Percentiles rank a stretch among this genome's conserved stretches.
Evolutionary conservation across 2,888 invertebrate genomes (phyloP).

Genomic region (Glaucopsyche alexis): DNA sequence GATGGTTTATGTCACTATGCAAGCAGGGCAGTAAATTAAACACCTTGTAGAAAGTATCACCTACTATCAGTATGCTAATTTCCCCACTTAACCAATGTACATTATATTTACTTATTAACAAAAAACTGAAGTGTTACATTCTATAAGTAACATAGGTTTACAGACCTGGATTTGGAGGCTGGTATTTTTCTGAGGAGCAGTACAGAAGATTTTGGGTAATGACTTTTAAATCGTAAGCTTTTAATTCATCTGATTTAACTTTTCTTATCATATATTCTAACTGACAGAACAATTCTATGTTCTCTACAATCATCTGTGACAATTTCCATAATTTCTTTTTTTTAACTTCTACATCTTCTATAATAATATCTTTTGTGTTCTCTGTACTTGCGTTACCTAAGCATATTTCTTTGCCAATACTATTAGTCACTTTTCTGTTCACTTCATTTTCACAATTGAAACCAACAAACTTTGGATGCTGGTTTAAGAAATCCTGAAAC

Average conservation of each 20-base stretch:
- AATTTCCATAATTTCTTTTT: conserved; percentile 26
- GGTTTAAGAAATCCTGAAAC: conserved; percentile 9
- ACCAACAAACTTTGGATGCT: neutral
- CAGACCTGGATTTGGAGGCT: neutral
- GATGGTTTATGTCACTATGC: too few species aligned
- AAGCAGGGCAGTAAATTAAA: too few species aligned
- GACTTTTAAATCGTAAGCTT: conserved; percentile 34
- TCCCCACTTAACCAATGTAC: too few species aligned
- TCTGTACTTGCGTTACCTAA: neutral
- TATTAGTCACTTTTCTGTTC: neutral
- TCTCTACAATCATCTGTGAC: conserved; percentile 30
- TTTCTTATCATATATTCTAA: conserved; percentile 34
- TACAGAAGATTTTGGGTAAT: conserved; percentile 33
- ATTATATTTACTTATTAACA: too few species aligned
- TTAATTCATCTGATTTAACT: conserved; percentile 27
- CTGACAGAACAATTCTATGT: conserved; percentile 33
- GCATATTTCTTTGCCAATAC: conserved; percentile 7
- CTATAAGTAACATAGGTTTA: neutral
- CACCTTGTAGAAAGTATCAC: too few species aligned
- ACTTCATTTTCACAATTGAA: neutral
- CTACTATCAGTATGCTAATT: too few species aligned
- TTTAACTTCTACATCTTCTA: neutral
- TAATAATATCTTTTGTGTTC: neutral
- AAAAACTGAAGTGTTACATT: too few species aligned
- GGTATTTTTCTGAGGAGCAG: conserved; percentile 8